Evolutionary conservation across 1,140 invertebrate species (phyloP).

Genomic region (honey bee (Apis mellifera)): Amel_HAv3.1 CM009943.2:2685001-2685500

Average conservation of each 20-base stretch:
- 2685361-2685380: constrained; percentile 74
- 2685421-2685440: constrained; percentile 56
- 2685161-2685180: no score
- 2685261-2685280: constrained; percentile 77
- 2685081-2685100: no score
- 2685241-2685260: background rate
- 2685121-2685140: no score
- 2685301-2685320: constrained; percentile 81
- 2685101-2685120: no score
- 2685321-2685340: constrained; percentile 82
- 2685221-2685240: constrained; percentile 5
- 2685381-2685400: constrained; percentile 79
- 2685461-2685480: no score
- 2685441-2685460: background rate
- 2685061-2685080: no score
- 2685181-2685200: background rate
- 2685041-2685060: no score
- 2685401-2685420: constrained; percentile 81
- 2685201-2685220: background rate
- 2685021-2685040: no score
- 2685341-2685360: constrained; percentile 80
- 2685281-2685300: constrained; percentile 81
- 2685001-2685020: constrained; percentile 2
- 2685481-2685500: no score
- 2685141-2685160: no score